Conservation (phyloP, 2,113 vertebrate genomes). For the Oreamnos americanus region DNA sequence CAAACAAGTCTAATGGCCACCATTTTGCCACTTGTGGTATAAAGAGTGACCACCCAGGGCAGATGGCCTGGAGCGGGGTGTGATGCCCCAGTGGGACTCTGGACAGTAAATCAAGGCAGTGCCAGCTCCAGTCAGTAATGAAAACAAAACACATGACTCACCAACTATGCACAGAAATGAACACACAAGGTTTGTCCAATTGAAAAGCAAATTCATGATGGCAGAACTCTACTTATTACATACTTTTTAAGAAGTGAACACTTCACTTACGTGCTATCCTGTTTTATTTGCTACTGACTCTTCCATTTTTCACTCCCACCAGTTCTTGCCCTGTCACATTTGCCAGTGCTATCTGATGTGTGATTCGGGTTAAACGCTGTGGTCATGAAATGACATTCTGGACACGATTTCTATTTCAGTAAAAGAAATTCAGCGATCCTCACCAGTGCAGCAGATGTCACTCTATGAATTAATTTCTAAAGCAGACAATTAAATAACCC, state of each 20-base stretch:
- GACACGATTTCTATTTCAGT: constrained; percentile 32
- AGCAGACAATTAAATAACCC: constrained; percentile 65
- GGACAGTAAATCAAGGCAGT: background rate
- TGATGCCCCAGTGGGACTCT: background rate
- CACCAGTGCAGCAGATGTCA: background rate
- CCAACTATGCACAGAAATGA: background rate
- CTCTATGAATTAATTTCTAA: constrained; percentile 54
- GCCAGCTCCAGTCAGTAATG: background rate
- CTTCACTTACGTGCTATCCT: background rate
- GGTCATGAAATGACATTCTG: constrained; percentile 29
- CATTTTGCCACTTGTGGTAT: background rate
- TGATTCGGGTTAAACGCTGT: constrained; percentile 33
- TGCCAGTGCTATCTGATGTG: background rate
- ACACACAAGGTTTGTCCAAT: background rate
- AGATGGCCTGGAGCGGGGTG: fast-evolving
- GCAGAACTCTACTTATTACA: background rate
- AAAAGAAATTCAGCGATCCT: constrained; percentile 2
- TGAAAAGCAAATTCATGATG: background rate
- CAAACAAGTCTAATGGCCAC: background rate
- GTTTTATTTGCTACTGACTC: background rate
- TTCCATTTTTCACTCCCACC: background rate
- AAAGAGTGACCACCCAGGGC: background rate
- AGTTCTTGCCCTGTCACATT: background rate
- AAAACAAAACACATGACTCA: background rate
- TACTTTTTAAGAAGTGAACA: background rate